Conservation (phyloP, 37 sponge, comb jelly and placozoan species). For the Halisarca cf. caerulea region DNA sequence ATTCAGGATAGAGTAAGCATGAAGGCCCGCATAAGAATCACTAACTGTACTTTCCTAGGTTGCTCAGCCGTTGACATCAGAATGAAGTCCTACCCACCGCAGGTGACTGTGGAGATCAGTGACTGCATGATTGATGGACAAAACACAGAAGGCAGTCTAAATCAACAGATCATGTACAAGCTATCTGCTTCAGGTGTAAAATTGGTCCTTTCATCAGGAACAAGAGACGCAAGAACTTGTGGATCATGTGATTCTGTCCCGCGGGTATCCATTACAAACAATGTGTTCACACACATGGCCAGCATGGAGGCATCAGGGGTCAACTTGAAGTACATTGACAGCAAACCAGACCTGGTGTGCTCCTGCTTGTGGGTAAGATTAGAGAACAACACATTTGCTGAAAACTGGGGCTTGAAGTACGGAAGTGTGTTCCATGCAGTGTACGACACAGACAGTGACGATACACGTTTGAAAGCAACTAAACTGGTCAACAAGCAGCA, state of each 20-base stretch:
- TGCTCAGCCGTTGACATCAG: neutral
- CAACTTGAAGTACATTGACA: neutral
- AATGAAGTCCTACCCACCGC: no score
- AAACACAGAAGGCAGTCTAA: neutral
- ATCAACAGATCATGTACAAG: neutral
- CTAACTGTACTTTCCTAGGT: neutral
- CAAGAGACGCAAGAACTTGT: no score
- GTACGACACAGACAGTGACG: neutral
- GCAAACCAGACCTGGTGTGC: neutral
- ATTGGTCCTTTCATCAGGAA: no score
- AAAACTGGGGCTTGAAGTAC: constrained; percentile 2
- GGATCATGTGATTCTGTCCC: neutral
- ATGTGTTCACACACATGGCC: neutral
- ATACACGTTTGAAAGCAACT: neutral
- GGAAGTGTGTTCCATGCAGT: constrained; percentile 2
- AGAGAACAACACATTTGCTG: neutral
- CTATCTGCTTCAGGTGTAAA: no score
- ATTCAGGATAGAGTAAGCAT: no score
- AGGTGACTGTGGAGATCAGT: no score
- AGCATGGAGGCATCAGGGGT: neutral
- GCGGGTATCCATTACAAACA: neutral
- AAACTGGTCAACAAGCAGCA: neutral
- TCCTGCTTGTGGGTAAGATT: neutral
- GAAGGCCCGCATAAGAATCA: neutral
- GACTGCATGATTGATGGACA: neutral